These are phyloP conservation scores for Sabatieria punctata DNA, from an alignment of 2,888 invertebrate genomes.

Conservation along the genomic window DNA sequence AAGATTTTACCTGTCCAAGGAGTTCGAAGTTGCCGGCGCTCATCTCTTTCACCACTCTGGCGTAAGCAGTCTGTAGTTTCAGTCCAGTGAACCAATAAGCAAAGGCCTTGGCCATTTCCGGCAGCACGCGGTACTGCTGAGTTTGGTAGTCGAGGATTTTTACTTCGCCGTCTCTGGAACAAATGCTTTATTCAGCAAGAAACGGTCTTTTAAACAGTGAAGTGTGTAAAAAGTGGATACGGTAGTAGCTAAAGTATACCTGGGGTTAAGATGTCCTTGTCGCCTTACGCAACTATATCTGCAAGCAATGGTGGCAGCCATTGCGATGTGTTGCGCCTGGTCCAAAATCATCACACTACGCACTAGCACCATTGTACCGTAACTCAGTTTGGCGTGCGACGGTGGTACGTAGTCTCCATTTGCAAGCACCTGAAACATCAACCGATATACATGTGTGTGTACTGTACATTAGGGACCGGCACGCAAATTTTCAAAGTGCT, in stretches of 20 bases:
- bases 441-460: no score
- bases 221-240: no score
- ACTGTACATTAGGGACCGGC: no score
- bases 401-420: slow-evolving; percentile 73
- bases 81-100: no score
- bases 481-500: no score
- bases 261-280: slow-evolving; percentile 66
- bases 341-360: slow-evolving; percentile 66
- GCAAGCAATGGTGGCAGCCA: slow-evolving; percentile 69
- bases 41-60: no score
- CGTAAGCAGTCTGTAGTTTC: no score
- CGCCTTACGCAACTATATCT: slow-evolving; percentile 74
- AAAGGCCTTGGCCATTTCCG: no score
- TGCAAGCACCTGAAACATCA: slow-evolving; percentile 37
- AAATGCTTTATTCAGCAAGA: no score
- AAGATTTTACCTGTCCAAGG: no score
- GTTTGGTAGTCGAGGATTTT: slow-evolving; percentile 83
- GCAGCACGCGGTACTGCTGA: slow-evolving; percentile 78
- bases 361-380: slow-evolving; percentile 85
- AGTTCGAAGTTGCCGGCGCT: no score
- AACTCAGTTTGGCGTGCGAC: slow-evolving; percentile 62
- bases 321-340: slow-evolving; percentile 55
- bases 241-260: slow-evolving; percentile 44
- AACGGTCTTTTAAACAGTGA: no score
- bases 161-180: slow-evolving; percentile 58